Conservation (phyloP, 37 sponge, comb jelly and placozoan species). For the Dysidea cf. avara region DNA sequence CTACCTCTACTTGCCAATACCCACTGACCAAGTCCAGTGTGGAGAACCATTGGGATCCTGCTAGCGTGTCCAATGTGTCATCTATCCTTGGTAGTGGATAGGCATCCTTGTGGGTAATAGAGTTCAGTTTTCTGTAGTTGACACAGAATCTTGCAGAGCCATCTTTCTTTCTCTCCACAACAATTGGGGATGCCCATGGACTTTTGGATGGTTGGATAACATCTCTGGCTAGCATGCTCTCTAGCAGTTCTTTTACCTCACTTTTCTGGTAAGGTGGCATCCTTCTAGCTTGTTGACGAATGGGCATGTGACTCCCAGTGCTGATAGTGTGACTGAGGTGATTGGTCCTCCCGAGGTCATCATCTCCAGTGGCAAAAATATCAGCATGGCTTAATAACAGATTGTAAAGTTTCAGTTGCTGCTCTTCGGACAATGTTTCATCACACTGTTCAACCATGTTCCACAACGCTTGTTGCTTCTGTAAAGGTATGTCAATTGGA, state of each 20-base stretch:
- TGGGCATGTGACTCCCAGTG: conserved; percentile 20
- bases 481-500: no score
- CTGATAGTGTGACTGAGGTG: conserved; percentile 2
- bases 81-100: conserved; percentile 14
- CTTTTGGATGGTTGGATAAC: conserved; percentile 20
- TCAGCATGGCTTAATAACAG: conserved; percentile 11
- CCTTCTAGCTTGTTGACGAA: conserved; percentile 8
- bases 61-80: background rate
- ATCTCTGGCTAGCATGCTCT: conserved; percentile 1
- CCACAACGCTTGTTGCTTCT: conserved; percentile 1
- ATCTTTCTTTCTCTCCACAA: conserved; percentile 21
- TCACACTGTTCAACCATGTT: no score
- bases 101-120: conserved; percentile 24
- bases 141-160: conserved; percentile 14
- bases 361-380: conserved; percentile 5
- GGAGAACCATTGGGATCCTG: background rate
- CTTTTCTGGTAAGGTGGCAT: conserved; percentile 3
- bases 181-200: conserved; percentile 42
- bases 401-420: no score
- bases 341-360: conserved; percentile 4
- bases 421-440: no score
- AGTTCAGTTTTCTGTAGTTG: conserved; percentile 5
- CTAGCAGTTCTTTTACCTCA: conserved; percentile 3
- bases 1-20: conserved; percentile 38
- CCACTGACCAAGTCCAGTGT: conserved; percentile 9